Evolutionary conservation across 2,797 vertebrate genomes (phyloP), one percentile per base, ranked within the genome.

Genomic region (Neopelma chrysocephalum): DNA sequence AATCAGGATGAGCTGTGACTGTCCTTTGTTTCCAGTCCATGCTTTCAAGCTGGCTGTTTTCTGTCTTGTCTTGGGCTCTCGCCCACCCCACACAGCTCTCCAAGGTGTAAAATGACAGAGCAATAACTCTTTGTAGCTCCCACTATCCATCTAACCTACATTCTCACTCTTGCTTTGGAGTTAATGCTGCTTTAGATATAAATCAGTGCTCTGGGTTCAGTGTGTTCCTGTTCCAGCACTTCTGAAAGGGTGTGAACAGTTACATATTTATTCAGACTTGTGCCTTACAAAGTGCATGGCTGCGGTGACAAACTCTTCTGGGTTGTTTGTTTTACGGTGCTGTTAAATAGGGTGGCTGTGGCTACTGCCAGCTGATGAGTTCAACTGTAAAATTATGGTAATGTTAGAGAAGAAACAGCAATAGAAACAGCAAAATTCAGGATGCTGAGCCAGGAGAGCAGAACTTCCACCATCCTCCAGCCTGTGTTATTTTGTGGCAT

Each of bases 191-290:
- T 47, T 76, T 42, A 93, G 87, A 93, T 94, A 93, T 51, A 82
- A 96, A 95, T 84, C 91, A 82, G 77, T 22, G 38, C 80, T 87
- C 92, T 66, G 82, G 62, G 90, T 94, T 96, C 96, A 87, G 73
- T 10, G 8, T 77, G 80, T 93, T 95, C 94, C 40, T 84, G 66
- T 84, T 87, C 80, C 87, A 93, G 84, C 6, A 2, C 73, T 94
- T 82, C 58, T 58, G 6, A 80, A 91, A 93, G 91, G 91, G 94
- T 94, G 95, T 94, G 93, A 94, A 89, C 73, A 64, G 70, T 90
- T 84, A 60, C 66, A 32, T 94, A 84, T 96, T 96, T 96, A 94
- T 95, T 94, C 91, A 94, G 90, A 82, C 88, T 90, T 57, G 60
- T 91, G 80, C 89, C 51, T 93, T 90, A 50, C 54, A 91, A 96